These are phyloP conservation scores for Pachymerium ferrugineum DNA, from an alignment of 2,888 invertebrate genomes.

Conservation along the genomic window DNA sequence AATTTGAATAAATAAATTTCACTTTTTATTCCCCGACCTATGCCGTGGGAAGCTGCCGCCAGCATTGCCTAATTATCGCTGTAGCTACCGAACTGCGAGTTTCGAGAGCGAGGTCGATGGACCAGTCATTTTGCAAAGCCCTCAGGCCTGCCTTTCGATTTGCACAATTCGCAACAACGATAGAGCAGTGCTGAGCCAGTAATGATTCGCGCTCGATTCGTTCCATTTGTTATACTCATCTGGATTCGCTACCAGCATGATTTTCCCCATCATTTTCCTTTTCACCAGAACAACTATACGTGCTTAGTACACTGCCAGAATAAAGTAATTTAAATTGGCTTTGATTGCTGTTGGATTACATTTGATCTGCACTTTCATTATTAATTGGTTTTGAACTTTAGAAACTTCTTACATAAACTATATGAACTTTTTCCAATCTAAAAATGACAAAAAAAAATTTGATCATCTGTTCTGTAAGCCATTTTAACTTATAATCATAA, in stretches of 20 bases:
- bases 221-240: background rate
- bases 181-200: background rate
- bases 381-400: too few relatives aligned
- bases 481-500: too few relatives aligned
- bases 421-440: too few relatives aligned
- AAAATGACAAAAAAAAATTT: too few relatives aligned
- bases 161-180: background rate
- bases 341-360: too few relatives aligned
- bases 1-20: background rate
- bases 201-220: background rate
- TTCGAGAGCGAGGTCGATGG: constrained; percentile 2
- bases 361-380: too few relatives aligned
- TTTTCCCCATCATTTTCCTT: background rate
- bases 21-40: background rate
- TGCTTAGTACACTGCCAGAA: background rate
- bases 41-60: constrained; percentile 2
- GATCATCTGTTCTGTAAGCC: too few relatives aligned
- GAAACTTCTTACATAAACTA: too few relatives aligned
- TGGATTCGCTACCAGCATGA: background rate
- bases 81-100: constrained; percentile 2
- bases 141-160: background rate
- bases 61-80: background rate
- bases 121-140: background rate
- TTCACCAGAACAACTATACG: background rate
- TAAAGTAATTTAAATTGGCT: too few relatives aligned